Base-by-base conservation (phyloP, 1,140 invertebrate species). In the Cydia fagiglandana region DNA sequence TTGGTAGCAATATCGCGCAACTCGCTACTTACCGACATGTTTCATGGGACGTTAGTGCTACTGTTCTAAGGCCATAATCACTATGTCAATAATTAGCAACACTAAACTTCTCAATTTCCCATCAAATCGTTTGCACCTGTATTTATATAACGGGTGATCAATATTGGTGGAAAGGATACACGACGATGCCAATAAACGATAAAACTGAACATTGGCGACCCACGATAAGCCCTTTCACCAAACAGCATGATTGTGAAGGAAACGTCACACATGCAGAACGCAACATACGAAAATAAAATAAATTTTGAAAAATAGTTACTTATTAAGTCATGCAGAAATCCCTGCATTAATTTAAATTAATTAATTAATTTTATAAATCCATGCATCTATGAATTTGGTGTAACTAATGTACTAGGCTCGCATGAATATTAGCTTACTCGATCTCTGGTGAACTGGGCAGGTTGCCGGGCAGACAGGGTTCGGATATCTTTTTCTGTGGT, bases 381-480 rank as follows among this genome's bases (percentile, higher is more conserved):
- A 70, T 45, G 66, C 66, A 0, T 68, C 64, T 68, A 68, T 17
- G 64, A 15, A 68, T 68, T 73, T 73, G 30, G 73, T 6, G n/a
- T 61, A 64, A 75, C 56, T 76, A 64, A 76, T 4, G 66, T 70
- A 70, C 66, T 38, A 70, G 66, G 66, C 6, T 38, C 41, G 2
- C n/a, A 70, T 9, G 34, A 70, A 17, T 70, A 15, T 17, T 3
- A 38, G 66, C 94, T 93, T 89, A 95, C 94, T 95, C 94, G 45
- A 94, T 90, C 80, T 96, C 95, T 0, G 95, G 95, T 2, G 95
- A 95, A 15, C 94, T 94, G 20, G 95, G 95, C n/a, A 95, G 91
- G 80, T 94, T 94, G 61, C 91, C 85, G 0, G 82, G 80, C 7
- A 91, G 78, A 47, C 86, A 86, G 0, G 91, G 88, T 70, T 93